Base-by-base conservation (phyloP, 2,797 vertebrate genomes). In the Platyrinchus mystaceus region DNA sequence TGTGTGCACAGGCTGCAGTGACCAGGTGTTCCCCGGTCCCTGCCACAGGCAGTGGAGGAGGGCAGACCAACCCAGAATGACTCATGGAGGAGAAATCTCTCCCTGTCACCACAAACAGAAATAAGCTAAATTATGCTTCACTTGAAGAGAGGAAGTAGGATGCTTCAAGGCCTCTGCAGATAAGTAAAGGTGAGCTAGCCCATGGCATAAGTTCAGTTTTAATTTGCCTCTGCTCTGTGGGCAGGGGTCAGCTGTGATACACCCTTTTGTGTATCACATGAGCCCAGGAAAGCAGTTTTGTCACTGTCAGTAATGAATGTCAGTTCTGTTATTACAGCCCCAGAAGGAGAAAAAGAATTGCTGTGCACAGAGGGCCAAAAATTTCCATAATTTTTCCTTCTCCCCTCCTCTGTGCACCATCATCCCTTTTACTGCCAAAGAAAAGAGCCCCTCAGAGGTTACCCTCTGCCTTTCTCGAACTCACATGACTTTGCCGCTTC, bases 381-480 rank as follows among this genome's bases (percentile, higher is more conserved):
- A 55, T 50, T 81, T 89, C 79, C 44, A 12, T 73, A 78, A 14
- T 78, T 93, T 89, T 85, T 75, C 26, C 56, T 86, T 41, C 14
- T 16, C 14, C 7, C 6, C 36, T 94, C 73, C 52, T 66, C 70
- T 86, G 16, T 67, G 77, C 88, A 73, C 79, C 73, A 81, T 94
- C 47, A 26, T 95, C 50, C 62, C 36, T 62, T 64, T 76, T 64
- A 19, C 53, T 96, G 95, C 95, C 96, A 96, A 97, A 96, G 93
- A 97, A 96, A 95, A 96, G 96, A 95, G 73, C 78, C 62, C 93
- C 84, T 91, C 69, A 59, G 66, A 93, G 82, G 89, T 89, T 94
- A 94, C 58, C 69, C 89, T 94, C 89, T 0, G 19, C 89, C 91
- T 92, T 87, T 85, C 84, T 55, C 93, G 91, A 94, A 94, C 93